These are phyloP conservation scores for Lycia hirtaria DNA, from an alignment of 2,888 invertebrate species.

Conservation along the genomic window DNA sequence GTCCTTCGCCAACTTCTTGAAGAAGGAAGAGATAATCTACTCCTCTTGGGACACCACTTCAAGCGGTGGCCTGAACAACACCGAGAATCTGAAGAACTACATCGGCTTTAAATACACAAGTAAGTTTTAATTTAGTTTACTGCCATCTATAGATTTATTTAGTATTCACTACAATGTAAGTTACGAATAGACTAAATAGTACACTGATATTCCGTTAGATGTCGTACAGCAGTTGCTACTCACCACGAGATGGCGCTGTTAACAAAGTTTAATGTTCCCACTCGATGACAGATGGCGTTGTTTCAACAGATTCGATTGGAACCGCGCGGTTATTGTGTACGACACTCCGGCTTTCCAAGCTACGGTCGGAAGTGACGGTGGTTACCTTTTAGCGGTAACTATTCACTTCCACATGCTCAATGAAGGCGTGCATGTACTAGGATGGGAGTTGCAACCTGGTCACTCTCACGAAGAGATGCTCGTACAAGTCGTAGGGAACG, in stretches of 20 bases:
- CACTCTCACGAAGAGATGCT: conserved; percentile 81
- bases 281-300: conserved; percentile 57
- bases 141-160: conserved; percentile 42
- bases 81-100: conserved; percentile 87
- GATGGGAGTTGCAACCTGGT: conserved; percentile 64
- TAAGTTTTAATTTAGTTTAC: conserved; percentile 75
- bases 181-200: neutral
- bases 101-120: conserved; percentile 89
- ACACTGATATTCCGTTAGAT: conserved; percentile 4
- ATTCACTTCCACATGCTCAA: conserved; percentile 86
- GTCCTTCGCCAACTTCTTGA: conserved; percentile 87
- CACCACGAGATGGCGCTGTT: conserved; percentile 44
- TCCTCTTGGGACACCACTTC: conserved; percentile 87
- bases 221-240: conserved; percentile 23
- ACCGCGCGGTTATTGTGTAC: conserved; percentile 89
- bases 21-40: conserved; percentile 75
- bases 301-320: conserved; percentile 88
- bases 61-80: conserved; percentile 82
- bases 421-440: conserved; percentile 59
- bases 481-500: conserved; percentile 76
- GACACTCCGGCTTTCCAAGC: conserved; percentile 89
- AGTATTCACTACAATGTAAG: conserved; percentile 30
- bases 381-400: conserved; percentile 90
- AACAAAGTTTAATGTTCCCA: conserved; percentile 38
- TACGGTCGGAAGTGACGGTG: conserved; percentile 89